A percentile compares a stretch with the other conserved stretches of the same genome.
phyloP scores from a whole-genome alignment of 2,888 invertebrate genomes.

The Tachina fera region DNA sequence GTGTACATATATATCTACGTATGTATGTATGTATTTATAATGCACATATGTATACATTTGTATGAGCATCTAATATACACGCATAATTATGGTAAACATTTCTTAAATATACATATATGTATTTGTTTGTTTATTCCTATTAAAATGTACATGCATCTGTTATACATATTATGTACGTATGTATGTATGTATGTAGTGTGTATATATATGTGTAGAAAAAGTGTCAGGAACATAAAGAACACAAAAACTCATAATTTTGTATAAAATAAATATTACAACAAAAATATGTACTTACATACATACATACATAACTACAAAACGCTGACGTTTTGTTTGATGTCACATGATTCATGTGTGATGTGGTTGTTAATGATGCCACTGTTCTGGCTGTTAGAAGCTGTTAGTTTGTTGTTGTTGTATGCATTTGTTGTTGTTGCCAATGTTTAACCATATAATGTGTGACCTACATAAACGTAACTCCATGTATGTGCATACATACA shows the following conservation, averaged over 20 bases:
- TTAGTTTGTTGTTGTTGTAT: slow-evolving; percentile 16
- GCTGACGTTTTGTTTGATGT: slow-evolving; percentile 48
- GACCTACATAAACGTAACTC: slow-evolving; percentile 68
- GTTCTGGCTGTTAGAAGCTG: slow-evolving; percentile 35
- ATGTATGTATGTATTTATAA: neutral
- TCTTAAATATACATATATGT: neutral
- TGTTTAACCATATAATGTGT: slow-evolving; percentile 69
- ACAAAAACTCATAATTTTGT: slow-evolving; percentile 39
- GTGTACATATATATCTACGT: neutral
- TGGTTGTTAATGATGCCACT: neutral
- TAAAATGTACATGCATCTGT: too few relatives aligned
- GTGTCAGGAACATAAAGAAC: slow-evolving; percentile 36
- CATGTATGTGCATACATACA: slow-evolving; percentile 17
- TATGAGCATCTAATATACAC: neutral
- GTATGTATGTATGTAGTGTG: slow-evolving; percentile 5
- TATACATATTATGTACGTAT: neutral
- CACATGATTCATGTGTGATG: slow-evolving; percentile 37
- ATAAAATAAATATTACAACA: slow-evolving; percentile 2
- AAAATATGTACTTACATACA: too few relatives aligned
- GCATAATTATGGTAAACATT: neutral
- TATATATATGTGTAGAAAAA: slow-evolving; percentile 15
- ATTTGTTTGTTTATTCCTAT: neutral
- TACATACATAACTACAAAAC: slow-evolving; percentile 31
- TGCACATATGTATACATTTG: neutral
- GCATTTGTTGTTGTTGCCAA: slow-evolving; percentile 35